Percentiles rank a stretch among this genome's conserved stretches.
Conservation (phyloP, 2,797 vertebrate species). For the Pangasius sanitwongsei region DNA sequence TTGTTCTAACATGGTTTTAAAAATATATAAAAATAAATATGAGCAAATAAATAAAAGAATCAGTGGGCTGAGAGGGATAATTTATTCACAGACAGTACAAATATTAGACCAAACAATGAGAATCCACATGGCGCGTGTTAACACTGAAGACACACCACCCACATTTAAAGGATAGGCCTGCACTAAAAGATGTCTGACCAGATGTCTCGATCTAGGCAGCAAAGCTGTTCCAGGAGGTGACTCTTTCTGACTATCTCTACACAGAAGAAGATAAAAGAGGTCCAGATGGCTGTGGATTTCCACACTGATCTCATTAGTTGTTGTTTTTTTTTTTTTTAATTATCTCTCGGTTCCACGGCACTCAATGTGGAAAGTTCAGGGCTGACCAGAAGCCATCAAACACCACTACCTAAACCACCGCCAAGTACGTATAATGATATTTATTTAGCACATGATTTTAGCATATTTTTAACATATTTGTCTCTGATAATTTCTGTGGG, state of each 20-base stretch:
- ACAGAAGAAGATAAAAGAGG: conserved; percentile 39
- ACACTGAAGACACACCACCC: conserved; percentile 49
- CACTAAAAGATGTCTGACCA: conserved; percentile 49
- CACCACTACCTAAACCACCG: conserved; percentile 30
- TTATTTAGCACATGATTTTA: neutral
- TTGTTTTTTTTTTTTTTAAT: conserved; percentile 47
- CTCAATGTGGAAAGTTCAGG: conserved; percentile 36
- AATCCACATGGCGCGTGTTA: conserved; percentile 41
- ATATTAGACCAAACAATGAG: conserved; percentile 33
- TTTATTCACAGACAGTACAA: conserved; percentile 39
- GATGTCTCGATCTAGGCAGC: conserved; percentile 40
- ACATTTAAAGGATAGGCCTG: conserved; percentile 44
- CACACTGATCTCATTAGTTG: conserved; percentile 52
- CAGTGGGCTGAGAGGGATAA: conserved; percentile 8
- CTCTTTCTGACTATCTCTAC: conserved; percentile 33
- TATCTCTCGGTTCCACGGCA: conserved; percentile 44
- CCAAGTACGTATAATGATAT: conserved; percentile 7
- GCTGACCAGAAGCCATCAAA: conserved; percentile 39
- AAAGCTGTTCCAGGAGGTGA: conserved; percentile 45
- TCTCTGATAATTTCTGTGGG: neutral
- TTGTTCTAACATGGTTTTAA: neutral
- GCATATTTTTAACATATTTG: neutral
- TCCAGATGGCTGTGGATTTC: conserved; percentile 57
- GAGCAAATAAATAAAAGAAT: conserved; percentile 10
- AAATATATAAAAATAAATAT: neutral